phyloP scores from a whole-genome alignment of 2,797 vertebrate species.

The Epinephelus awoara region DNA sequence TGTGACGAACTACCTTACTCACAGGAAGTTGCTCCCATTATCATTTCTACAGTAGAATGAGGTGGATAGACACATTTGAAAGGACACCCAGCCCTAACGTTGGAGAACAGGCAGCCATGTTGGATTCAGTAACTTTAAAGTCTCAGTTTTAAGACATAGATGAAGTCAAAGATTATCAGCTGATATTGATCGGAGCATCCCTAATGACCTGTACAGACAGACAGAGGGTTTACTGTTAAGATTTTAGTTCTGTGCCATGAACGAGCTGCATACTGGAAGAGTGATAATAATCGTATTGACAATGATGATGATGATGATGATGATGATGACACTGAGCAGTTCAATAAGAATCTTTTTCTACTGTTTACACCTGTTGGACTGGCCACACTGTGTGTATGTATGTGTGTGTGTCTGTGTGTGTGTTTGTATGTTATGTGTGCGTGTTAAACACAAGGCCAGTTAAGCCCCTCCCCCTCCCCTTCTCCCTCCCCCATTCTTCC shows the following conservation, averaged over 20 bases:
- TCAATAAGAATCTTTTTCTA: slow-evolving; percentile 80
- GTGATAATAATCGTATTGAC: slow-evolving; percentile 46
- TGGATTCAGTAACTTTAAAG: background rate
- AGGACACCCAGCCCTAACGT: background rate
- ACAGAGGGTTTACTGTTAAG: slow-evolving; percentile 43
- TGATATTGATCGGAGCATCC: slow-evolving; percentile 70
- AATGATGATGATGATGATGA: slow-evolving; percentile 31
- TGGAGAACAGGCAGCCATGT: background rate
- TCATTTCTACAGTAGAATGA: too few species aligned
- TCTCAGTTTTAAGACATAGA: background rate
- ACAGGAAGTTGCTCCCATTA: too few species aligned
- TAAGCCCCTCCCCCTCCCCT: slow-evolving; percentile 54
- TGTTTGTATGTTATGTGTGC: slow-evolving; percentile 22
- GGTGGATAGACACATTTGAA: background rate
- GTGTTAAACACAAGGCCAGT: slow-evolving; percentile 77
- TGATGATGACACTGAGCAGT: slow-evolving; percentile 75
- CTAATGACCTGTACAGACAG: slow-evolving; percentile 13
- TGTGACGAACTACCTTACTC: too few species aligned
- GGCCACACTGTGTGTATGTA: slow-evolving; percentile 82
- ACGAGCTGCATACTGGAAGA: slow-evolving; percentile 54
- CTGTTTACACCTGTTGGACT: slow-evolving; percentile 83
- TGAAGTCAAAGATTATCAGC: background rate
- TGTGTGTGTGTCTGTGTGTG: slow-evolving; percentile 58
- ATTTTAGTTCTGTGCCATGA: slow-evolving; percentile 75
- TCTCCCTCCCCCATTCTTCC: slow-evolving; percentile 30